phyloP scores from a whole-genome alignment of 2,888 invertebrate genomes.

The Drosophila phalerata region DNA sequence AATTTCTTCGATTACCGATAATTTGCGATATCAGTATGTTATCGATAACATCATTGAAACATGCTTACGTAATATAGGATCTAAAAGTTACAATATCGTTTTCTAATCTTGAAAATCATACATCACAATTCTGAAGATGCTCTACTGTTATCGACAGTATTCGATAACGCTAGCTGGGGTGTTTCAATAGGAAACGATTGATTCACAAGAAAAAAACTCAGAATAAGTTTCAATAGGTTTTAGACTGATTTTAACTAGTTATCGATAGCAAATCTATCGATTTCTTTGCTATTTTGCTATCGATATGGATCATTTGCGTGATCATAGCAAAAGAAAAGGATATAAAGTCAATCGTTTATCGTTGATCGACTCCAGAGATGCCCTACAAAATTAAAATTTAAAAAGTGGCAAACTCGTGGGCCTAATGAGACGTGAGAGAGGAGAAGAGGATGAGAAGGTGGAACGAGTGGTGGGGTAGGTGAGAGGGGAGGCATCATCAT shows the following conservation, averaged over 20 bases:
- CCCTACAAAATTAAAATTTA: slow-evolving; percentile 24
- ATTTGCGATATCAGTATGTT: background rate
- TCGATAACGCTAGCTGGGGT: background rate
- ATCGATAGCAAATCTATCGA: background rate
- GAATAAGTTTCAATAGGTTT: background rate
- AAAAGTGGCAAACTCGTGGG: background rate
- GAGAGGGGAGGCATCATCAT: slow-evolving; percentile 39
- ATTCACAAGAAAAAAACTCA: background rate
- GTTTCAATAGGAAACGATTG: background rate
- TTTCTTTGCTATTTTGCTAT: background rate
- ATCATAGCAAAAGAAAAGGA: background rate
- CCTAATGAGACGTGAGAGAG: background rate
- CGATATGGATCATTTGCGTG: background rate
- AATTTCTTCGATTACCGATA: background rate
- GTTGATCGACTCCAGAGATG: slow-evolving; percentile 23
- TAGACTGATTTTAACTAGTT: background rate
- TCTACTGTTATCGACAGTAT: background rate
- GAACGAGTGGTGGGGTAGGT: background rate
- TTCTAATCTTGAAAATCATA: background rate
- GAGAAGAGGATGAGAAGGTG: too few relatives aligned
- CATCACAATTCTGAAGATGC: background rate
- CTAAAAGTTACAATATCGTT: background rate
- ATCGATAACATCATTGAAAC: background rate
- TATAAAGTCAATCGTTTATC: background rate
- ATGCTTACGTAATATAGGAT: background rate